Evolutionary conservation across 2,113 vertebrate species (phyloP).

Genomic region (Ophthalmolycus amberensis): DNA sequence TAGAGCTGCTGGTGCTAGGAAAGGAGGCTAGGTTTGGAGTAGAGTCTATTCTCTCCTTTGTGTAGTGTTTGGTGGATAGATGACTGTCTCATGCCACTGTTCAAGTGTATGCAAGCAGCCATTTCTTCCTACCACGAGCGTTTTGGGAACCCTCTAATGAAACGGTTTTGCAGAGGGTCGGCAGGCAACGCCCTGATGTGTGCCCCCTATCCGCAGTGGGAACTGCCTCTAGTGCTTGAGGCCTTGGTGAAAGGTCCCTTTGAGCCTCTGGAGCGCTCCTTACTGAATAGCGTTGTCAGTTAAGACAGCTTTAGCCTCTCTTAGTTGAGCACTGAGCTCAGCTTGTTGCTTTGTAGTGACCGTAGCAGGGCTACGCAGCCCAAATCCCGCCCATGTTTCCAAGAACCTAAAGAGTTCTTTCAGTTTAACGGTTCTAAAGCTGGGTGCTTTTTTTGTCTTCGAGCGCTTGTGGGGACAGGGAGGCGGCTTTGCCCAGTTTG

Average conservation of each 20-base stretch:
- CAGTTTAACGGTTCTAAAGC: background rate
- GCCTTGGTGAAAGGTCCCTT: background rate
- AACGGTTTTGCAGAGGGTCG: background rate
- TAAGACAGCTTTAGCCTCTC: background rate
- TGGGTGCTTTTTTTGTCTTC: background rate
- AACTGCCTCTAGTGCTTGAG: background rate
- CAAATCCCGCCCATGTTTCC: background rate
- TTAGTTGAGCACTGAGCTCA: background rate
- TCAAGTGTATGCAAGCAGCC: background rate
- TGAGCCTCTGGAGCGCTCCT: background rate
- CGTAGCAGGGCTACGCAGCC: background rate
- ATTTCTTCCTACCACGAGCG: background rate
- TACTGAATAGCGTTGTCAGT: background rate
- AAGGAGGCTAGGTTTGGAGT: too few species aligned
- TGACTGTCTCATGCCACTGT: too few species aligned
- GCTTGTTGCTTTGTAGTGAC: background rate
- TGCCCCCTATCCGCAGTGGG: background rate
- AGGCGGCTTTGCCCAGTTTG: background rate
- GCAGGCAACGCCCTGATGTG: background rate
- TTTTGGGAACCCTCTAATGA: background rate
- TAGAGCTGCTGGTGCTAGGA: too few species aligned
- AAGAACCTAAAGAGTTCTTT: background rate
- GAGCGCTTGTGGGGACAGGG: background rate
- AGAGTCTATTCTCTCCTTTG: too few species aligned
- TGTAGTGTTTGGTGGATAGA: too few species aligned